Evolutionary conservation across 2,888 invertebrate species (phyloP).

Genomic region (Agrochola litura): DNA sequence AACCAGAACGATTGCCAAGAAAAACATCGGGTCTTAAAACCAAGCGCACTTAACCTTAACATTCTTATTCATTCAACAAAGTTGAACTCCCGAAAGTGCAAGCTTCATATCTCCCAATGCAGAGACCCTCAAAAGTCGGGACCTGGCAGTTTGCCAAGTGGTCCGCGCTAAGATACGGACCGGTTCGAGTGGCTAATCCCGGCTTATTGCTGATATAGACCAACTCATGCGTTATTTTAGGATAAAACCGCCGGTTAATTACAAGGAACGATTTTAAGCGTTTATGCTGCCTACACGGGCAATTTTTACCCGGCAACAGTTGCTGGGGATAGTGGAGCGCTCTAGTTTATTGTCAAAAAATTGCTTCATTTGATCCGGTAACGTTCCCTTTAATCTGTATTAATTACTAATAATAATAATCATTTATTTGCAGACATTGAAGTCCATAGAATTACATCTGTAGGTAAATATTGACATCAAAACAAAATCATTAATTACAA

Average conservation of each 20-base stretch:
- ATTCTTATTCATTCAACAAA: constrained; percentile 41
- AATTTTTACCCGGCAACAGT: background rate
- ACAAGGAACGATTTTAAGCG: constrained; percentile 38
- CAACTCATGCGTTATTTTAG: constrained; percentile 64
- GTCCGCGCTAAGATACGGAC: constrained; percentile 59
- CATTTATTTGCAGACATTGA: no score
- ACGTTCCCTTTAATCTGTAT: no score
- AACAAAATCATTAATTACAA: no score
- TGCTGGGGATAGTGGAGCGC: background rate
- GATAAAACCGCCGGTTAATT: constrained; percentile 62
- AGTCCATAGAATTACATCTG: no score
- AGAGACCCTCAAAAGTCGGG: constrained; percentile 59
- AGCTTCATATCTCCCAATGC: constrained; percentile 60
- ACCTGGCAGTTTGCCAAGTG: constrained; percentile 60
- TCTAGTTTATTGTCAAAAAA: background rate
- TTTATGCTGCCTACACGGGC: constrained; percentile 1
- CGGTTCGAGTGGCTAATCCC: constrained; percentile 62
- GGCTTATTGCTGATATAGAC: constrained; percentile 63
- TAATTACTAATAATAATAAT: no score
- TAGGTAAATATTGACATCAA: no score
- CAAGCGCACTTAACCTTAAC: background rate
- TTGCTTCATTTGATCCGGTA: background rate
- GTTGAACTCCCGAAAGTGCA: constrained; percentile 42
- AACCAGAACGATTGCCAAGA: background rate
- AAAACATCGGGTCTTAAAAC: background rate